phyloP scores from a whole-genome alignment of 2,113 vertebrate species.

The Engystomops pustulosus region DNA sequence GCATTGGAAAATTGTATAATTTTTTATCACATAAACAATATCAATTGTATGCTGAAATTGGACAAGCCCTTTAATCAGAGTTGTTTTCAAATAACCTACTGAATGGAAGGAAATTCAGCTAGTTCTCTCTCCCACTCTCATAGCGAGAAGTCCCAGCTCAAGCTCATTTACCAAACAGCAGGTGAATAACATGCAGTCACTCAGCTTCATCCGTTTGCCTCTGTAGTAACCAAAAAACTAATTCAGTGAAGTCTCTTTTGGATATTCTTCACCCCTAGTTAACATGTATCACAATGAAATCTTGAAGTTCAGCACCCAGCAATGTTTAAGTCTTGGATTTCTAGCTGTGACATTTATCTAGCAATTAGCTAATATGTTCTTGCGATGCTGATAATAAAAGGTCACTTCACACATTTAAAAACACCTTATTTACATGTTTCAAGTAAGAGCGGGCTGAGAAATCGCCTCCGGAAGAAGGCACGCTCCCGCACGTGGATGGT shows the following conservation, averaged over 20 bases:
- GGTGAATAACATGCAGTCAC: background rate
- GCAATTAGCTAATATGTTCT: conserved; percentile 79
- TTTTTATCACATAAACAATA: too few species aligned
- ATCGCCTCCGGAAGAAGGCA: conserved; percentile 65
- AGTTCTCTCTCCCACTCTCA: background rate
- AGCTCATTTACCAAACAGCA: background rate
- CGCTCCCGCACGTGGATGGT: conserved; percentile 70
- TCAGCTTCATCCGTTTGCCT: too few species aligned
- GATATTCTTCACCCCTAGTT: background rate
- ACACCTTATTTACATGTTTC: conserved; percentile 77
- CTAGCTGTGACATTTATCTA: conserved; percentile 71
- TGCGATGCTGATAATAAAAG: conserved; percentile 85
- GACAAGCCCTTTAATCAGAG: too few species aligned
- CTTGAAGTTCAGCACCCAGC: conserved; percentile 64
- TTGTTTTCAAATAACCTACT: too few species aligned
- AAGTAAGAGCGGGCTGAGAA: conserved; percentile 75
- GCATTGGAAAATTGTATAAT: too few species aligned
- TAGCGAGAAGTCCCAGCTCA: background rate
- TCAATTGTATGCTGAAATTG: too few species aligned
- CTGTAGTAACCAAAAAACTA: background rate
- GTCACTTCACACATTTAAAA: conserved; percentile 72
- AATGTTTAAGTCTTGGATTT: conserved; percentile 71
- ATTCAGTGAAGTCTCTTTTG: background rate
- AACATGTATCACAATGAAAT: background rate
- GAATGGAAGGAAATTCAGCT: too few species aligned